Conservation (phyloP, 2,113 vertebrate species). For the Aramus guarauna region DNA sequence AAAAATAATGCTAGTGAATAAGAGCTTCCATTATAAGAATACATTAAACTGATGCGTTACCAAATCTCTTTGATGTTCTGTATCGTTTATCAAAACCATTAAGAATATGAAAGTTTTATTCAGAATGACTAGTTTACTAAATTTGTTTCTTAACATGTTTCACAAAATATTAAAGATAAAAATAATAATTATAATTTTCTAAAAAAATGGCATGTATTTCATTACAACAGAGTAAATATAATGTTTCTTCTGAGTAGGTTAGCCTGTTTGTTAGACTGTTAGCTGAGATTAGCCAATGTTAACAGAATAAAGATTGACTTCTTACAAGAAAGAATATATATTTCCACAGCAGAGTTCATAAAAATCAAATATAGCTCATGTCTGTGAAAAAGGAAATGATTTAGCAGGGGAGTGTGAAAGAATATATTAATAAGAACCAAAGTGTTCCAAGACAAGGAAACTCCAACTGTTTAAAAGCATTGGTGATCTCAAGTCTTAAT, state of each 20-base stretch:
- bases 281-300: not conserved
- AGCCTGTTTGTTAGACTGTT: not conserved
- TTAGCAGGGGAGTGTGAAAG: not conserved
- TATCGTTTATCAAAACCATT: slow-evolving; percentile 50
- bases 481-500: not conserved
- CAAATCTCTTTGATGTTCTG: slow-evolving; percentile 49
- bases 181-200: not conserved
- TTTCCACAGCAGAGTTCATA: not conserved
- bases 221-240: not conserved
- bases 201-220: not conserved
- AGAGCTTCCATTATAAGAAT: slow-evolving; percentile 33
- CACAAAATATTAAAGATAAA: slow-evolving; percentile 12
- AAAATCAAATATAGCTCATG: not conserved
- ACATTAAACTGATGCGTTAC: slow-evolving; percentile 47
- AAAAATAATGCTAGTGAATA: slow-evolving; percentile 50
- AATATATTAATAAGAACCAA: not conserved
- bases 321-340: not conserved
- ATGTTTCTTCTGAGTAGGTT: not conserved
- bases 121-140: slow-evolving; percentile 5
- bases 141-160: slow-evolving; percentile 10
- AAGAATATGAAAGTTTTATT: slow-evolving; percentile 39
- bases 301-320: not conserved
- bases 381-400: not conserved
- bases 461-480: not conserved
- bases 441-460: not conserved